Evolutionary conservation across 2,113 vertebrate genomes (phyloP).

Genomic region (Lampris incognitus): DNA sequence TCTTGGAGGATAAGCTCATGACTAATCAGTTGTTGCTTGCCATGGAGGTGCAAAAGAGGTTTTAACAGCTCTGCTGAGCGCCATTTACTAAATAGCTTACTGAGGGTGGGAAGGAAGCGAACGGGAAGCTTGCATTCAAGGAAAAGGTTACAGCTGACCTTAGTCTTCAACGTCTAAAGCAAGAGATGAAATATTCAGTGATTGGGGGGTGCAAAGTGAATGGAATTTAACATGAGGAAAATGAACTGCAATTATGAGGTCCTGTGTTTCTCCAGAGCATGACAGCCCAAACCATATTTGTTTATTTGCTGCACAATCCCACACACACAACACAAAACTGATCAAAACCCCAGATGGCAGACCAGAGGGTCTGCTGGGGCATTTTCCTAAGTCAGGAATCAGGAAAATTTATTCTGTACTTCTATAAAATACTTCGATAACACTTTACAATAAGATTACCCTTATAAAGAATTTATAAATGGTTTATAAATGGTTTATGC

Average conservation of each 20-base stretch:
- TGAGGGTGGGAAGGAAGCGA: background rate
- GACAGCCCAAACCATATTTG: no score
- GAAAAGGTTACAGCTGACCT: background rate
- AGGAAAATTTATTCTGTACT: no score
- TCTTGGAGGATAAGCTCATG: slow-evolving; percentile 87
- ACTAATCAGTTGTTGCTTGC: slow-evolving; percentile 86
- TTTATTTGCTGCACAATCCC: background rate
- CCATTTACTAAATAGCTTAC: no score
- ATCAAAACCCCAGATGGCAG: slow-evolving; percentile 31
- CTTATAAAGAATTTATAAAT: no score
- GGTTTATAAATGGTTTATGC: no score
- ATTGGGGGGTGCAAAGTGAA: background rate
- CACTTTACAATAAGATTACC: no score
- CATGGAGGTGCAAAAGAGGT: slow-evolving; percentile 77
- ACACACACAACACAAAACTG: slow-evolving; percentile 1
- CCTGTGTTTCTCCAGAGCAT: background rate
- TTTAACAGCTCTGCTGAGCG: slow-evolving; percentile 35
- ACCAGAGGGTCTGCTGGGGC: no score
- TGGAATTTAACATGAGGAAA: background rate
- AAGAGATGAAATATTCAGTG: no score
- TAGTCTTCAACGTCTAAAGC: no score
- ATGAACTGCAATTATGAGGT: background rate
- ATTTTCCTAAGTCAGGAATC: no score
- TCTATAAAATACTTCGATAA: no score
- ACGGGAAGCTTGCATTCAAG: background rate